These are phyloP conservation scores for Bellardia bayeri DNA, from an alignment of 2,888 invertebrate species.

Conservation along the genomic window DNA sequence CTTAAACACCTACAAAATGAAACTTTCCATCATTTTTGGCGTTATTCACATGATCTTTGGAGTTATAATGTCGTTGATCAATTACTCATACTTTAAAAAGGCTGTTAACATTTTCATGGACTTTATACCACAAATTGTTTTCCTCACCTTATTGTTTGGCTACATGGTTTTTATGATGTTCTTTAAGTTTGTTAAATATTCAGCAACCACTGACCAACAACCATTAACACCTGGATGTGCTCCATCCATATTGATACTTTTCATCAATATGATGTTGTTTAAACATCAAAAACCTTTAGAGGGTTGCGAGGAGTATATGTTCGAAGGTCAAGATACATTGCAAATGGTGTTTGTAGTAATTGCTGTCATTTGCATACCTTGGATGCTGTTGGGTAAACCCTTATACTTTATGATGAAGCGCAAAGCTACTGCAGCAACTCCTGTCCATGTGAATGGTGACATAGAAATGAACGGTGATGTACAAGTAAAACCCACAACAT, in stretches of 20 bases:
- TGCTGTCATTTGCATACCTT: slow-evolving; percentile 94
- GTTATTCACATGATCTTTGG: slow-evolving; percentile 98
- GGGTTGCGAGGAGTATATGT: slow-evolving; percentile 88
- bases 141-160: slow-evolving; percentile 93
- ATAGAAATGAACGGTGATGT: slow-evolving; percentile 8
- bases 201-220: slow-evolving; percentile 83
- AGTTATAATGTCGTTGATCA: slow-evolving; percentile 91
- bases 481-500: slow-evolving; percentile 20
- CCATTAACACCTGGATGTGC: slow-evolving; percentile 86
- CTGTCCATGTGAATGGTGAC: slow-evolving; percentile 40
- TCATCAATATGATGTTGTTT: slow-evolving; percentile 92
- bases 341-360: slow-evolving; percentile 92
- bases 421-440: slow-evolving; percentile 80
- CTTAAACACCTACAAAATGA: slow-evolving; percentile 98
- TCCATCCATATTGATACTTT: slow-evolving; percentile 90
- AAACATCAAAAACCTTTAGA: slow-evolving; percentile 84
- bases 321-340: slow-evolving; percentile 88
- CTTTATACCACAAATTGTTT: slow-evolving; percentile 96
- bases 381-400: slow-evolving; percentile 97
- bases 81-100: slow-evolving; percentile 90
- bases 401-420: slow-evolving; percentile 87
- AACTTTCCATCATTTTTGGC: slow-evolving; percentile 96
- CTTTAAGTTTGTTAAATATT: slow-evolving; percentile 93
- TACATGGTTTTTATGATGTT: slow-evolving; percentile 97
- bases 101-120: slow-evolving; percentile 90